Evolutionary conservation across 2,113 vertebrate genomes (phyloP).

Genomic region (Stomatorhinus ivindoensis): DNA sequence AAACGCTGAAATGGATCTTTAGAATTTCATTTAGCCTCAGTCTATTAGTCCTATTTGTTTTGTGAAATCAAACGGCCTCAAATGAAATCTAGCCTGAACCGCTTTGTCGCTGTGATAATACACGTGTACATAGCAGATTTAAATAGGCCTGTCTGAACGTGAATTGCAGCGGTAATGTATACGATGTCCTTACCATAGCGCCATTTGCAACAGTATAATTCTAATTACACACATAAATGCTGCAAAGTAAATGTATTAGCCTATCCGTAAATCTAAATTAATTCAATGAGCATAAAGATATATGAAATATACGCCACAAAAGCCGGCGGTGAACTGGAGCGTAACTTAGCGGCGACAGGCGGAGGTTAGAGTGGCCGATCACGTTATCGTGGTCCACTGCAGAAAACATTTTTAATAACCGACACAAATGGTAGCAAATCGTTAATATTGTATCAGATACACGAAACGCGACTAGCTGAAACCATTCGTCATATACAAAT

Average conservation of each 20-base stretch:
- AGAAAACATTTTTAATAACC: neutral
- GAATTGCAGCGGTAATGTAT: neutral
- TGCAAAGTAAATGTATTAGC: neutral
- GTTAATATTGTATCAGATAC: neutral
- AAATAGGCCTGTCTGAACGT: neutral
- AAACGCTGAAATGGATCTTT: neutral
- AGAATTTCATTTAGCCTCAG: neutral
- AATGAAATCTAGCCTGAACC: neutral
- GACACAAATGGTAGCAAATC: neutral
- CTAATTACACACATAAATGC: neutral
- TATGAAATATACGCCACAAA: neutral
- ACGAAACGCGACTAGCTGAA: neutral
- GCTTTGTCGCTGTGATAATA: neutral
- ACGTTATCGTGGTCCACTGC: neutral
- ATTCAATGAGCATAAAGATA: neutral
- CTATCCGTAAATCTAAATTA: neutral
- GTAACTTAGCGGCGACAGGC: neutral
- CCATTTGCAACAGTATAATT: neutral
- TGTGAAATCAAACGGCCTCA: neutral
- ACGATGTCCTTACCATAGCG: neutral
- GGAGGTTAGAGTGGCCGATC: neutral
- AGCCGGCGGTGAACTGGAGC: neutral
- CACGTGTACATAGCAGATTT: neutral
- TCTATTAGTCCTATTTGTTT: neutral
- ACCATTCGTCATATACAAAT: neutral